Evolutionary conservation across 1,140 invertebrate genomes (phyloP), one percentile per base, ranked within the genome.

Genomic region (Coptotermes formosanus): DNA sequence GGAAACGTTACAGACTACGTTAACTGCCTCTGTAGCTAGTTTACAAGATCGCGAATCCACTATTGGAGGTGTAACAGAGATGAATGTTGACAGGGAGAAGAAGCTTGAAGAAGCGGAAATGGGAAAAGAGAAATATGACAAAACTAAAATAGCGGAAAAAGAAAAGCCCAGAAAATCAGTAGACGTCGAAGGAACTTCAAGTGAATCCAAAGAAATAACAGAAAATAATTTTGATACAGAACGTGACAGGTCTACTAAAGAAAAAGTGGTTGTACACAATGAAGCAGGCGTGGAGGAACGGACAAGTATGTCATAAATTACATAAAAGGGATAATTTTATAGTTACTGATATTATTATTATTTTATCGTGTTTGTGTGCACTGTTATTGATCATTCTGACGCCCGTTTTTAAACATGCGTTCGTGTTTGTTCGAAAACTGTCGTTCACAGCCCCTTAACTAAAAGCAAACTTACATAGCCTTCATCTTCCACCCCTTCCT

Each of bases 271-370:
- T 64, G 59, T 75, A 30, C 25, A 75, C n/a, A 30, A n/a, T 1
- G 64, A 75, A 25, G 25, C 0, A 75, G 25, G 9, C 6, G n/a
- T 75, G 9, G 64, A 75, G 14, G 25, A 75, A 12, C n/a, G 64
- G 64, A 75, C 64, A 75, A n/a, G n/a, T 30, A 75, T 75, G 64
- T 75, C n/a, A 75, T 75, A n/a, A 75, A 11, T 75, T 75, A 30
- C n/a, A 75, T 16, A 30, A 8, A 30, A 30, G n/a, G 30, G 30
- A 2, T 30, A 8, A n/a, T 75, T 75, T 75, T 75, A 30, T 75
- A 23, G 12, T 64, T 23, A 19, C 25, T 64, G 7, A 9, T 23
- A 21, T 64, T 64, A n/a, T 23, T 64, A 59, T 59, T 59, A 59
- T 59, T 23, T 64, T 64, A 8, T 64, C 21, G 25, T 19, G 38